Conservation (phyloP, 1,140 invertebrate genomes). For the Neoseiulus cucumeris region DNA sequence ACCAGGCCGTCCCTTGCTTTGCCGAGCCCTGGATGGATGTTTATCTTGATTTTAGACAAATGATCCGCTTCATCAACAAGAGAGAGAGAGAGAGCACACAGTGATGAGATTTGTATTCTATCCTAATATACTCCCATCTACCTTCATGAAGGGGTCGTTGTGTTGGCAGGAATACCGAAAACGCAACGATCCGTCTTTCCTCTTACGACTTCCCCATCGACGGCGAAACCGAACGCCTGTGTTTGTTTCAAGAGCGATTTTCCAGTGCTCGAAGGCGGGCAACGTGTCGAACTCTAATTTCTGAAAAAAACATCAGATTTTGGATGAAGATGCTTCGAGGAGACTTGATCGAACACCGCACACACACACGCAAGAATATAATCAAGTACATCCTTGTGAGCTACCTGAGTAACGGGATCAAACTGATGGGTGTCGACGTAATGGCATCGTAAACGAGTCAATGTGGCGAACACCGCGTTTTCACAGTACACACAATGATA, state of each 20-base stretch:
- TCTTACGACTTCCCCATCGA: neutral
- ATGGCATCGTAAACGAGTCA: neutral
- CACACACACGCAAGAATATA: too few species aligned
- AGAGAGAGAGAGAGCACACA: too few species aligned
- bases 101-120: too few species aligned
- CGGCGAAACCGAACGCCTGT: neutral
- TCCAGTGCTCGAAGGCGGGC: neutral
- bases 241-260: neutral
- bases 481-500: conserved; percentile 1
- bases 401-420: neutral
- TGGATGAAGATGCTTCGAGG: neutral
- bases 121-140: too few species aligned
- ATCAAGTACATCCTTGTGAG: neutral
- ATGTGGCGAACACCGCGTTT: conserved; percentile 3
- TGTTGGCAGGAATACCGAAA: neutral
- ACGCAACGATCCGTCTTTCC: neutral
- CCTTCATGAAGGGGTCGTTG: neutral
- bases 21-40: too few species aligned
- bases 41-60: too few species aligned
- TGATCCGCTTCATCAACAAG: too few species aligned
- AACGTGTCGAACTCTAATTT: neutral
- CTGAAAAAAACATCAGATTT: neutral
- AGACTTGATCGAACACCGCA: too few species aligned
- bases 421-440: conserved; percentile 11
- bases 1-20: neutral